Percentiles rank a stretch among this genome's conserved stretches.
Evolutionary conservation across 2,113 vertebrate species (phyloP).

Genomic region (Phycodurus eques): DNA sequence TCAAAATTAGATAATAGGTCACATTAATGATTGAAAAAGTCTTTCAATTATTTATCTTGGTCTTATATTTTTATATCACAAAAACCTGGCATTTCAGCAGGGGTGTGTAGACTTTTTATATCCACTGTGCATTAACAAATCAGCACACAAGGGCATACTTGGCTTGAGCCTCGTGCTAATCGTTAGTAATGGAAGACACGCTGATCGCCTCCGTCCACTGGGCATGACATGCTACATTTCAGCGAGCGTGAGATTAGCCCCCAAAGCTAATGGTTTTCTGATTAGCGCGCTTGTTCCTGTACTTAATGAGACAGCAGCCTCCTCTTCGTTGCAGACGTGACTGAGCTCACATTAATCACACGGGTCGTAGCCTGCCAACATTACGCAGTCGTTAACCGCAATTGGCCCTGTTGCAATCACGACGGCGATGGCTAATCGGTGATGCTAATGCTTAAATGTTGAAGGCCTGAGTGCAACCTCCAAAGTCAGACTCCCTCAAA

Average conservation of each 20-base stretch:
- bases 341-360: constrained; percentile 41
- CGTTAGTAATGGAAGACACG: constrained; percentile 59
- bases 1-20: no score
- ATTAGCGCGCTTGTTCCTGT: constrained; percentile 49
- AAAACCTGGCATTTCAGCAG: background rate
- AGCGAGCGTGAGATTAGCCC: constrained; percentile 63
- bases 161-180: constrained; percentile 63
- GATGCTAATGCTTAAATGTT: background rate
- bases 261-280: constrained; percentile 40
- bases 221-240: constrained; percentile 61
- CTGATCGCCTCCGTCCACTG: constrained; percentile 43
- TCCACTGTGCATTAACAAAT: constrained; percentile 55
- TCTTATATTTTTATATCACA: no score
- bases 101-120: background rate
- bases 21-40: no score
- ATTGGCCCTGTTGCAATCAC: background rate
- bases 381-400: background rate
- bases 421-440: background rate
- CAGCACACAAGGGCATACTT: constrained; percentile 65
- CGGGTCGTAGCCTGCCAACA: constrained; percentile 10
- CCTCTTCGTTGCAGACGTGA: constrained; percentile 35
- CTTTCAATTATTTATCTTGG: no score
- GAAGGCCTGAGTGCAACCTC: background rate
- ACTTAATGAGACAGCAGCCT: constrained; percentile 37
- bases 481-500: background rate